Evolutionary conservation across 92 coral and sea anemone genomes (phyloP), one percentile per base, ranked within the genome.

Genomic region (Pocillopora grandis): DNA sequence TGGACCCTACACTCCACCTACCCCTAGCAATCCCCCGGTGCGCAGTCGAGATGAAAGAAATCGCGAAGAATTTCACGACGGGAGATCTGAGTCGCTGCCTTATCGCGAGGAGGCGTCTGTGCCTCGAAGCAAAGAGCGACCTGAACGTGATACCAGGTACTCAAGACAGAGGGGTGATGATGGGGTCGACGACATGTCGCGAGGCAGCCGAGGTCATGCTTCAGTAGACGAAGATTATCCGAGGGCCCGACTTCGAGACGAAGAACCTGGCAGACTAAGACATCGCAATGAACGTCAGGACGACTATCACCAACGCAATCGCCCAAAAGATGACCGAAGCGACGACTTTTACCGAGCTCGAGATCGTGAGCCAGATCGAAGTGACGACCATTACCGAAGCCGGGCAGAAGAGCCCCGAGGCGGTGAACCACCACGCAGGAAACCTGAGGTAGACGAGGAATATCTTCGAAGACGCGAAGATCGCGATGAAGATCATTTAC

Each of bases 1-100:
- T 49, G 91, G 90, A 23, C 94, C 94, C 0, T 85, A 81, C 52
- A 88, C 94, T 19, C 94, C 94, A 10, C 90, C 90, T 2, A 75
- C 84, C 58, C 86, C 86, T 15, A 18, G 49, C 1, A 64, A 76
- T 69, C 69, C 78, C 35, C 71, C 86, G 18, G 79, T 73, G 15
- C 61, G 86, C 56, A 62, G 55, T 36, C 61, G 79, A 52, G 48
- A 17, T 14, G 86, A 82, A 15, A 82, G 74, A 64, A 72, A 27
- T 27, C 86, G 86, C 2, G 85, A 70, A 5, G 79, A 82, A 37
- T 36, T 82, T 27, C 55, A 27, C 16, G 86, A 82, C 72, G 86
- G 86, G 33, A 73, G 85, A 6, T 31, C 85, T 37, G 78, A 60
- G 33, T 9, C 78, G 9, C 72, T 73, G 12, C 78, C 72, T 72